Evolutionary conservation across 2,888 invertebrate genomes (phyloP).

Genomic region (Fragum sueziense): DNA sequence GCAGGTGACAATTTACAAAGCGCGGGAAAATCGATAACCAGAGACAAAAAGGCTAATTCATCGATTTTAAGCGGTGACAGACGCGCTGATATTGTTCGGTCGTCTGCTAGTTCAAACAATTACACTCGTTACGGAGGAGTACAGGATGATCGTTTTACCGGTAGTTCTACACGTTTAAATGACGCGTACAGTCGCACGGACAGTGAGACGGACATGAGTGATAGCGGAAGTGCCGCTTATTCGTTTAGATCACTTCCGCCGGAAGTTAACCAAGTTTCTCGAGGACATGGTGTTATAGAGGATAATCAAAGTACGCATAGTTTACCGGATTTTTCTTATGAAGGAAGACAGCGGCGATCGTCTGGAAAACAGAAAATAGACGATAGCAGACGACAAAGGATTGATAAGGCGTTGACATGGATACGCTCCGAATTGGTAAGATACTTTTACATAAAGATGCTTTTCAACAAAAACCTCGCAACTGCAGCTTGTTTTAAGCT

Average conservation of each 20-base stretch:
- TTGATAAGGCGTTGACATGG: slow-evolving; percentile 66
- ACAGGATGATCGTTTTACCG: background rate
- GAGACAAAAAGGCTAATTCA: slow-evolving; percentile 31
- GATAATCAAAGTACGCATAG: slow-evolving; percentile 32
- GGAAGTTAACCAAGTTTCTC: slow-evolving; percentile 23
- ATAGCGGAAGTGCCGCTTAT: slow-evolving; percentile 33
- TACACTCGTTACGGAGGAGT: background rate
- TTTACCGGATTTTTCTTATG: slow-evolving; percentile 36
- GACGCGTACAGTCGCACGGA: slow-evolving; percentile 13
- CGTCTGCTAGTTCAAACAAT: background rate
- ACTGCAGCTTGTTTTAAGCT: background rate
- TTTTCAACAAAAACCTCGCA: too few species aligned
- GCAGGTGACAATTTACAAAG: slow-evolving; percentile 50
- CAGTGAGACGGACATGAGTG: slow-evolving; percentile 43
- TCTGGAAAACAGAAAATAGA: slow-evolving; percentile 38
- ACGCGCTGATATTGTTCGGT: slow-evolving; percentile 9
- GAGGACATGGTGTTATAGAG: background rate
- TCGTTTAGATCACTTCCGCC: slow-evolving; percentile 41
- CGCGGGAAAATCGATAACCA: slow-evolving; percentile 55
- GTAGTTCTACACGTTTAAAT: background rate
- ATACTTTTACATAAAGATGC: too few species aligned
- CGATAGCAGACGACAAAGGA: slow-evolving; percentile 61
- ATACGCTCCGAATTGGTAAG: slow-evolving; percentile 61
- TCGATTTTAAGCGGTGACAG: slow-evolving; percentile 41
- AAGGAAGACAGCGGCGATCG: background rate